These are phyloP conservation scores for Paracanthobrama guichenoti DNA, from an alignment of 2,113 vertebrate species.

Conservation along the genomic window DNA sequence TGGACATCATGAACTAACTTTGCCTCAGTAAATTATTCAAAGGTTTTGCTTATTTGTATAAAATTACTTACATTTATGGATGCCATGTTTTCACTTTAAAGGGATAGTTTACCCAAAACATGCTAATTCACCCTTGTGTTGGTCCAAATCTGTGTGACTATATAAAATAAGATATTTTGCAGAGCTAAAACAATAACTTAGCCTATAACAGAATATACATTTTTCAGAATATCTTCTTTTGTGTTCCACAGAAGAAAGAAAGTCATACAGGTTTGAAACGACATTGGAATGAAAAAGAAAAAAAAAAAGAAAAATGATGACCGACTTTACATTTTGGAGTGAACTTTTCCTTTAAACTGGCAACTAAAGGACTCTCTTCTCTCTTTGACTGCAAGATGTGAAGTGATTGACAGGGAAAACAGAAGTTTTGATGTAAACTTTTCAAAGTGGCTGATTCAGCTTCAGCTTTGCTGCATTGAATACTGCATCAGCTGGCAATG, in stretches of 20 bases:
- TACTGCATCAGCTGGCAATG: conserved; percentile 32
- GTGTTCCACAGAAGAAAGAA: not conserved
- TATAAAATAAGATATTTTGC: not conserved
- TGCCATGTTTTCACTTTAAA: conserved; percentile 8
- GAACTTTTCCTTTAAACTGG: not conserved
- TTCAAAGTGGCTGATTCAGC: conserved; percentile 30
- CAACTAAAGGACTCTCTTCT: not conserved
- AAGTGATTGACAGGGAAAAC: not conserved
- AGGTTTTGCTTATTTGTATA: not conserved
- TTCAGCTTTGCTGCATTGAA: not conserved
- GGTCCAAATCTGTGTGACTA: not conserved
- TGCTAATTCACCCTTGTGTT: not conserved
- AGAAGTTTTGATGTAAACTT: conserved; percentile 1
- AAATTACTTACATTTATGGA: not conserved
- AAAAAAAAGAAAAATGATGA: not conserved
- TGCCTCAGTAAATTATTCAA: conserved; percentile 19
- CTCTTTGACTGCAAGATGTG: conserved; percentile 3
- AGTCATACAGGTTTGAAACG: not conserved
- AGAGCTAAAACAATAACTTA: not conserved
- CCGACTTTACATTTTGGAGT: not conserved
- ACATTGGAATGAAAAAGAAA: not conserved
- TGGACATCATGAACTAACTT: not conserved
- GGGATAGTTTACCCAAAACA: not conserved
- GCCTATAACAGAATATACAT: not conserved
- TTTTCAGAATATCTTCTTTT: conserved; percentile 16